phyloP scores from a whole-genome alignment of 1,140 invertebrate species.

The Cecropterus lyciades region DNA sequence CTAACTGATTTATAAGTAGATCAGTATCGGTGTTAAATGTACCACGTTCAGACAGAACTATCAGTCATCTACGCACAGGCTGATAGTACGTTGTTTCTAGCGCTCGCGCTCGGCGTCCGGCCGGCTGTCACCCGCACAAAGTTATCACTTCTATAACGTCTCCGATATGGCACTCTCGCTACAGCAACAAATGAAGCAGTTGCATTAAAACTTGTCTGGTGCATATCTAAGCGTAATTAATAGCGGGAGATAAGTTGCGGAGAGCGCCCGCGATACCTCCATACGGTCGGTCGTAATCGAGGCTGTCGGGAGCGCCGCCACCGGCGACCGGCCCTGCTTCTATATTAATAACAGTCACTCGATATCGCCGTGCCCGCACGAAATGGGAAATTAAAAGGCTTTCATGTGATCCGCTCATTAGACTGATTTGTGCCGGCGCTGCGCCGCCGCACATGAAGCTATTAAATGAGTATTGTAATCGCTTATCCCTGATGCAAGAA shows the following conservation, averaged over 20 bases:
- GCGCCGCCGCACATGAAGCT: conserved; percentile 66
- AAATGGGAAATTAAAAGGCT: conserved; percentile 83
- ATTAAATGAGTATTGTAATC: conserved; percentile 70
- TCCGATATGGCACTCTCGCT: conserved; percentile 74
- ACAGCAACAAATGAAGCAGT: conserved; percentile 79
- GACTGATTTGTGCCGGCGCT: conserved; percentile 68
- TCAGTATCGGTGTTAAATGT: conserved; percentile 57
- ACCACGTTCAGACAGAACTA: conserved; percentile 56
- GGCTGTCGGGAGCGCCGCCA: conserved; percentile 67
- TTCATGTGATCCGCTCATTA: conserved; percentile 78
- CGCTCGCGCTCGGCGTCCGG: conserved; percentile 33
- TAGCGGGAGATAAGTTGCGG: conserved; percentile 75
- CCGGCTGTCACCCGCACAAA: conserved; percentile 67
- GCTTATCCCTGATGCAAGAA: conserved; percentile 53
- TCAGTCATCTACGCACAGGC: conserved; percentile 56
- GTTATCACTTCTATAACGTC: conserved; percentile 72
- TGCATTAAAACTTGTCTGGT: conserved; percentile 81
- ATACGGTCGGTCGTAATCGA: conserved; percentile 61
- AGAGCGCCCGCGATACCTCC: conserved; percentile 66
- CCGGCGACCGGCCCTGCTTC: conserved; percentile 60
- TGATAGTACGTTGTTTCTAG: conserved; percentile 49
- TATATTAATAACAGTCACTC: conserved; percentile 77
- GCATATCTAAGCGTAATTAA: conserved; percentile 81
- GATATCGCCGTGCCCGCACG: conserved; percentile 68
- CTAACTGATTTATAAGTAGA: conserved; percentile 63